A percentile compares a stretch with the other conserved stretches of the same genome.
Evolutionary conservation across 2,113 vertebrate genomes (phyloP).

Genomic region (Dermatemys mawii): DNA sequence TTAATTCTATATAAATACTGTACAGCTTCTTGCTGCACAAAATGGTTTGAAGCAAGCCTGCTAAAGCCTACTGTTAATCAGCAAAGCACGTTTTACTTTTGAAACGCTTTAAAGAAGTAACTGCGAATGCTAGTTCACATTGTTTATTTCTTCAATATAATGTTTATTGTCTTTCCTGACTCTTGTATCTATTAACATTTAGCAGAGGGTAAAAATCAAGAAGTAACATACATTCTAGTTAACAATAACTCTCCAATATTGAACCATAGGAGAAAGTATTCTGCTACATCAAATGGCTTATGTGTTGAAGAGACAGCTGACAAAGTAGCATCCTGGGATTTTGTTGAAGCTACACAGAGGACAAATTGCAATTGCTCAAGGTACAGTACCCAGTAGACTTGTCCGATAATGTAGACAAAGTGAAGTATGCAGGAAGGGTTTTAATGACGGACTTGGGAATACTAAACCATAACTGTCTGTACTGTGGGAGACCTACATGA

Average conservation of each 20-base stretch:
- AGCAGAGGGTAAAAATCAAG: too few relatives aligned
- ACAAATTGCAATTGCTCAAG: constrained; percentile 94
- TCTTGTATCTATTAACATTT: neutral
- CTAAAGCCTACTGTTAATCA: neutral
- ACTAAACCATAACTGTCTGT: constrained; percentile 42
- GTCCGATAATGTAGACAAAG: neutral
- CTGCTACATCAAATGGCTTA: constrained; percentile 87
- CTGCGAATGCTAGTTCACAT: neutral
- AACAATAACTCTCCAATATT: constrained; percentile 43
- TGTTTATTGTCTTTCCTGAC: neutral
- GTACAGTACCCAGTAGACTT: constrained; percentile 71
- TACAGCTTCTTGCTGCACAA: neutral
- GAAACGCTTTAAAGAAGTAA: neutral
- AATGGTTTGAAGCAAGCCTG: neutral
- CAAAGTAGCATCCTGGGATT: constrained; percentile 92
- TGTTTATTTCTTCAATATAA: neutral
- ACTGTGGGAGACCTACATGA: neutral
- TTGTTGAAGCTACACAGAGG: constrained; percentile 92
- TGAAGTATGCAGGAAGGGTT: constrained; percentile 31
- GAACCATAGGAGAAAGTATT: constrained; percentile 90
- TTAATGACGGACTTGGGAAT: constrained; percentile 32
- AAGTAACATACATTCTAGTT: constrained; percentile 12
- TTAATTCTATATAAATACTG: neutral
- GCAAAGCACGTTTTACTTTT: neutral
- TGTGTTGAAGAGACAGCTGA: constrained; percentile 88